phyloP scores from a whole-genome alignment of 2,113 vertebrate species.

The Ophiodon elongatus region DNA sequence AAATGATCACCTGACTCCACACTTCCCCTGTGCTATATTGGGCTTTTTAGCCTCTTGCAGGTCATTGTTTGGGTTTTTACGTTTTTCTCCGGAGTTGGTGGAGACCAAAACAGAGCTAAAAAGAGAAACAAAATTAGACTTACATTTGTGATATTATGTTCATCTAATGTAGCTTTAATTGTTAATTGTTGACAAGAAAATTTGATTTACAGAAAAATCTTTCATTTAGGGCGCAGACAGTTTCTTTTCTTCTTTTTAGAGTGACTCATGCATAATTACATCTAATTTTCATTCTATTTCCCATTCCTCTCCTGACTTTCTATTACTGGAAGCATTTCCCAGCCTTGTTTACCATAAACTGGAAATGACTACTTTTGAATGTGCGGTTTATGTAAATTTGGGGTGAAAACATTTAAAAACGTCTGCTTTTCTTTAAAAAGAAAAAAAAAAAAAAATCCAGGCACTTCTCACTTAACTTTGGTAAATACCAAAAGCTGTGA shows the following conservation, averaged over 20 bases:
- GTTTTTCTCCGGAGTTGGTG: too few relatives aligned
- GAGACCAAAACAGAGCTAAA: neutral
- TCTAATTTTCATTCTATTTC: slow-evolving; percentile 12
- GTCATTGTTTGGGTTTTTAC: too few relatives aligned
- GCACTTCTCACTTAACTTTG: neutral
- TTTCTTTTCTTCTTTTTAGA: neutral
- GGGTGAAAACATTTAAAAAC: neutral
- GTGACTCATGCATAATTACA: neutral
- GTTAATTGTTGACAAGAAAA: too few relatives aligned
- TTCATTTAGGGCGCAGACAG: neutral
- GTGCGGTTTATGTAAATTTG: neutral
- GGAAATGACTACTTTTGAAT: neutral
- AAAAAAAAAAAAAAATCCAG: neutral
- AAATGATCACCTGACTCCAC: too few relatives aligned
- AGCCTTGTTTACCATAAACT: slow-evolving; percentile 30
- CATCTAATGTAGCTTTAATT: too few relatives aligned
- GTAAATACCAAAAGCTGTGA: neutral
- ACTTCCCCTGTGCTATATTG: too few relatives aligned
- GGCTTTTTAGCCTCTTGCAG: too few relatives aligned
- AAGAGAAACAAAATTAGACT: neutral
- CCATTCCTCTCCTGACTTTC: neutral
- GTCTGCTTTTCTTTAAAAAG: too few relatives aligned
- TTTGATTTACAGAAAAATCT: neutral
- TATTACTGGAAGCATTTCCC: slow-evolving; percentile 11
- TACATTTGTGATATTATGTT: too few relatives aligned